phyloP scores from a whole-genome alignment of 1,140 invertebrate species.

The Coptotermes formosanus region DNA sequence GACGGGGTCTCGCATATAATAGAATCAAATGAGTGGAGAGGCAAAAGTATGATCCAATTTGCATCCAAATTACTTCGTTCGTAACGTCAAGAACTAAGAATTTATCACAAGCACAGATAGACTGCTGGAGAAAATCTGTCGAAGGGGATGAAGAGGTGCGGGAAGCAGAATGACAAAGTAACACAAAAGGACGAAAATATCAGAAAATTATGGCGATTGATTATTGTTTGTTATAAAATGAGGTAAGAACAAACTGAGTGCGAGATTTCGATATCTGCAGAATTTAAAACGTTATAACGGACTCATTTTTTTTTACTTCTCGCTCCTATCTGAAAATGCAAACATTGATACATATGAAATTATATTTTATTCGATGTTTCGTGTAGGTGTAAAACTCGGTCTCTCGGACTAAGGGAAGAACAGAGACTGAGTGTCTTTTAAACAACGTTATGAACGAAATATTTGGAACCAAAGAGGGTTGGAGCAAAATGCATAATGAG shows the following conservation, averaged over 20 bases:
- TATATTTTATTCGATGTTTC: no score
- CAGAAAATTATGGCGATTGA: neutral
- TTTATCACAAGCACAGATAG: neutral
- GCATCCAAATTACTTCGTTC: slow-evolving; percentile 16
- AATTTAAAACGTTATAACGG: neutral
- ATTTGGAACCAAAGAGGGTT: no score
- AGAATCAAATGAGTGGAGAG: neutral
- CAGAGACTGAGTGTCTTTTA: no score
- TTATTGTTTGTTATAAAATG: neutral
- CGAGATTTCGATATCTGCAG: neutral
- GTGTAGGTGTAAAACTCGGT: no score
- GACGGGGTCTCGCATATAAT: neutral
- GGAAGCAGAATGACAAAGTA: neutral
- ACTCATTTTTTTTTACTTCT: no score
- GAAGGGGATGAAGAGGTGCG: neutral
- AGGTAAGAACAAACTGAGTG: neutral
- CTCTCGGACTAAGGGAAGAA: no score
- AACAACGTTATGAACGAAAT: no score
- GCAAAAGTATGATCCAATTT: neutral
- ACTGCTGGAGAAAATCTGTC: neutral
- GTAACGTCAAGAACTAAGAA: neutral
- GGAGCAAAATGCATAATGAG: no score
- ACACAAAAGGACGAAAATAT: neutral
- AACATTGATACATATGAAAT: no score
- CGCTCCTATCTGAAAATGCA: no score